Conservation (phyloP, 2,888 invertebrate genomes). For the Nephrocerus scutellatus region DNA sequence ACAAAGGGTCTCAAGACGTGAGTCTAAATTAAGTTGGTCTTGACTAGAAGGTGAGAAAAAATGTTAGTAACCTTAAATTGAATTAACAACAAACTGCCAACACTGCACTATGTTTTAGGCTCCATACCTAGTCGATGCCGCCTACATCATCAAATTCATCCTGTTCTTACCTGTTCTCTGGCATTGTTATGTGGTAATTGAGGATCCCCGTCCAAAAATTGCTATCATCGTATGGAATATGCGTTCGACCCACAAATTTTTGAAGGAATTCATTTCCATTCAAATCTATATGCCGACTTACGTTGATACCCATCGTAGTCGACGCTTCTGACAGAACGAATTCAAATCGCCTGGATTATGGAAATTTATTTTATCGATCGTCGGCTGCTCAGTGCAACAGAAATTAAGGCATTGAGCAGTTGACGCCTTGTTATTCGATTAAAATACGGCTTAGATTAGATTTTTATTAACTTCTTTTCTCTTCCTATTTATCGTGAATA, state of each 20-base stretch:
- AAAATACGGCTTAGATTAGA: too few species aligned
- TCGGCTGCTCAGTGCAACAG: background rate
- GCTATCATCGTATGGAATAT: conserved; percentile 78
- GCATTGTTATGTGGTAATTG: conserved; percentile 81
- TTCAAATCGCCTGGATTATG: background rate
- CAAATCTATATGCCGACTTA: conserved; percentile 73
- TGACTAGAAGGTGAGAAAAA: conserved; percentile 53
- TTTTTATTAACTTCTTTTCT: conserved; percentile 1
- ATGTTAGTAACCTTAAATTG: conserved; percentile 4
- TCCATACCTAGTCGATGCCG: conserved; percentile 14
- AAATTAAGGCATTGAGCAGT: too few species aligned
- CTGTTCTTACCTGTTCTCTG: conserved; percentile 59
- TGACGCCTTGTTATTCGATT: too few species aligned
- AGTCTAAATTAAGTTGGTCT: conserved; percentile 75
- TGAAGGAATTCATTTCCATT: conserved; percentile 72
- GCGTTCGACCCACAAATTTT: conserved; percentile 62
- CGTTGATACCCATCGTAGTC: conserved; percentile 67
- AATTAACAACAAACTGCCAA: conserved; percentile 17
- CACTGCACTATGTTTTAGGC: conserved; percentile 14
- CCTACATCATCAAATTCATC: background rate
- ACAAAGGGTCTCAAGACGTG: conserved; percentile 65
- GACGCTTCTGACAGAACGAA: background rate
- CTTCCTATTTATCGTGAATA: too few species aligned
- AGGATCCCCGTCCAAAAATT: conserved; percentile 92
- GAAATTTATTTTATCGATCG: background rate